A percentile compares a stretch with the other conserved stretches of the same genome.
Conservation (phyloP, 1,140 invertebrate genomes). For the Scaptodrosophila lebanonensis region DNA sequence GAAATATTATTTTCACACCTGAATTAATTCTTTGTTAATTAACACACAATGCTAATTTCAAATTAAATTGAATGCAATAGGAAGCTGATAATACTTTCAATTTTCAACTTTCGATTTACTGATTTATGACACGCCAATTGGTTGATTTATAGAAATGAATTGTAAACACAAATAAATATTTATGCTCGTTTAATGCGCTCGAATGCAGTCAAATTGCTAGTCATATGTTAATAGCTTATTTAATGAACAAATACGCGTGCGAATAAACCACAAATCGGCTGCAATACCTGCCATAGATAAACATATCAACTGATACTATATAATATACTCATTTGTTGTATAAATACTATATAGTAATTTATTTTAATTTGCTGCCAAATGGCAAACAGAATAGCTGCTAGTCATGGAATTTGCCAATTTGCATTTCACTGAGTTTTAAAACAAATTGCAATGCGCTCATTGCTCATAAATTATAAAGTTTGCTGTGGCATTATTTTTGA, state of each 20-base stretch:
- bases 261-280: too few species aligned
- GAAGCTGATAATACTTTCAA: neutral
- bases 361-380: conserved; percentile 40
- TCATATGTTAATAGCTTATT: too few species aligned
- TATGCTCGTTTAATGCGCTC: too few species aligned
- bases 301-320: neutral
- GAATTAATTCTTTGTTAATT: too few species aligned
- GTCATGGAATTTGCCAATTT: conserved; percentile 50
- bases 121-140: conserved; percentile 22
- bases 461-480: neutral
- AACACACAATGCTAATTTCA: too few species aligned
- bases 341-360: conserved; percentile 31
- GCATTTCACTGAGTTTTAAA: conserved; percentile 27
- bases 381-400: conserved; percentile 45
- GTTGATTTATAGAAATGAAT: neutral
- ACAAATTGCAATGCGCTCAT: conserved; percentile 2
- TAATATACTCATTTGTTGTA: neutral
- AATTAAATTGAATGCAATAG: too few species aligned
- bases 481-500: conserved; percentile 32
- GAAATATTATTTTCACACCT: conserved; percentile 1
- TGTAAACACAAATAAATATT: too few species aligned
- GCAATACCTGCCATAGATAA: too few species aligned
- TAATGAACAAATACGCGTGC: too few species aligned
- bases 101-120: conserved; percentile 29
- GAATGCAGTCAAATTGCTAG: too few species aligned